Evolutionary conservation across 1,140 invertebrate species (phyloP), one percentile per base, ranked within the genome.

Genomic region (Drosophila mauritiana): DNA sequence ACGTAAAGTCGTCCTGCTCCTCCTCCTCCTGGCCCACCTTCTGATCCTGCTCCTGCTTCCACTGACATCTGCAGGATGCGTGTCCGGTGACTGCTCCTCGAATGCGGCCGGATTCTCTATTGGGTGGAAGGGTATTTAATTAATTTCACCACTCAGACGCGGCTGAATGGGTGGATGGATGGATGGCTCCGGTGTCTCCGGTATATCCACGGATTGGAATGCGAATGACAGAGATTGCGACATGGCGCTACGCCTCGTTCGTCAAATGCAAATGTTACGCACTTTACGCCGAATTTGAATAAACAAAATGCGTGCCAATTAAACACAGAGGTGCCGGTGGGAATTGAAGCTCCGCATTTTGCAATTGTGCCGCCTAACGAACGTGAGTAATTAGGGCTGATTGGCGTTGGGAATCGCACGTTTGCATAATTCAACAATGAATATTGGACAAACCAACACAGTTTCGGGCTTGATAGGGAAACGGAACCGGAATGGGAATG

Each of bases 351-450:
- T 72, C 31, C 27, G 45, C 53, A 70, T 43, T 72, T 39, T 27
- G 45, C 53, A 37, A 31, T 58, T 49, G 34, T 48, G n/a, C 22
- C 37, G 22, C 22, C 68, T 51, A 72, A 73, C 68, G 54, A 72
- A 73, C 68, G 69, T 73, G 46, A 72, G 69, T 73, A 73, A 73
- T 73, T 73, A 73, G 67, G 39, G 46, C 46, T 73, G 73, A 73
- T 73, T 73, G 69, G 69, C 46, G 46, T 12, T 20, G 13, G 13
- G 11, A 12, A 17, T 46, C 11, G 15, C 46, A 61, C 67, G 55
- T 73, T 73, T 73, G 67, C 69, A 72, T 73, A 72, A 73, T 59
- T 72, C 46, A 59, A 61, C 68, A 70, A 70, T 70, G 64, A 70
- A 57, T 69, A 57, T 70, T 57, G 68, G 64, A 31, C 31, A 31